Evolutionary conservation across 2,113 vertebrate genomes (phyloP).

Genomic region (Carassius gibelio): DNA sequence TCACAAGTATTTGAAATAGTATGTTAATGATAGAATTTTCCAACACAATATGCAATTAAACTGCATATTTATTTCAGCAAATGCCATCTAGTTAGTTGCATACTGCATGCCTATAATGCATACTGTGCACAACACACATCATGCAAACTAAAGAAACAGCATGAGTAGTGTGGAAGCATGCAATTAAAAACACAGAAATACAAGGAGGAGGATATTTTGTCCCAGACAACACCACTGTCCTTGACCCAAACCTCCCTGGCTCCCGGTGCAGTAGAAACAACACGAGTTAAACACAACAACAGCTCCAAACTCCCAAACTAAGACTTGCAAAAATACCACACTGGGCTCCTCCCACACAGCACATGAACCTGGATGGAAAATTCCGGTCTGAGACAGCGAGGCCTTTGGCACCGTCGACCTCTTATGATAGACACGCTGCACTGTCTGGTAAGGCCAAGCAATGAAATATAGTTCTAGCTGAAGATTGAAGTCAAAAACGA

Average conservation of each 20-base stretch:
- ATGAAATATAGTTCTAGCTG: neutral
- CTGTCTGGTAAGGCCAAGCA: neutral
- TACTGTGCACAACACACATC: neutral
- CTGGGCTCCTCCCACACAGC: conserved; percentile 30
- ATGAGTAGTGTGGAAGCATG: neutral
- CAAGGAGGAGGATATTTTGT: neutral
- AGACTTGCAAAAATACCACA: conserved; percentile 17
- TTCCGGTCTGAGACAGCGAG: conserved; percentile 21
- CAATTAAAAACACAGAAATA: neutral
- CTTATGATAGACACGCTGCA: neutral
- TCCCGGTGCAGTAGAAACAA: neutral
- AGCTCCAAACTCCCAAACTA: neutral
- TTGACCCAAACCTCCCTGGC: neutral
- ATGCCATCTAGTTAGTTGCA: neutral
- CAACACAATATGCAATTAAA: neutral
- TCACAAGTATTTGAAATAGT: neutral
- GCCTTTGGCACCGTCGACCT: neutral
- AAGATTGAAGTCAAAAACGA: neutral
- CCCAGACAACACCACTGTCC: neutral
- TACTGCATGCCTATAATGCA: neutral
- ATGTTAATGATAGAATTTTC: neutral
- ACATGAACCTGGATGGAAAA: conserved; percentile 41
- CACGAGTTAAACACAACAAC: neutral
- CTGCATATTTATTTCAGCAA: neutral
- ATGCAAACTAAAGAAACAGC: neutral